Base-by-base conservation (phyloP, 1,140 invertebrate species). In the Contarinia nasturtii region DNA sequence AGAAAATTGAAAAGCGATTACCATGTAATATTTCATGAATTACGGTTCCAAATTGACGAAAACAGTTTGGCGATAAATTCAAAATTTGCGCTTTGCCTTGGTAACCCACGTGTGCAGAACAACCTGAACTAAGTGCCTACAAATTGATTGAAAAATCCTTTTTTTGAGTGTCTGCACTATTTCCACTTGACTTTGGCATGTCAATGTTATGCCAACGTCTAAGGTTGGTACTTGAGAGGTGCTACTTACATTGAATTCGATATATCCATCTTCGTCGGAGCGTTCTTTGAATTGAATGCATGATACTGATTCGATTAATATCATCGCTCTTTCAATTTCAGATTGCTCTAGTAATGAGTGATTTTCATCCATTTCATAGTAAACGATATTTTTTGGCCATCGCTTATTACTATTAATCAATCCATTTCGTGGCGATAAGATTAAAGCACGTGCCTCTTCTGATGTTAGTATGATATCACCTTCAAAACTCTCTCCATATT, bases 21-120 rank as follows among this genome's bases (percentile, higher is more conserved):
- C 27, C 54, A 52, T 82, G 79, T 43, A 80, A 63, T 7, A 82
- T 55, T 56, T 82, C 79, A 49, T 83, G 79, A 8, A 79, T 67
- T 15, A 80, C 66, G 3, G 70, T 72, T 11, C 69, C 71, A 45
- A 48, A 56, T 50, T 15, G 62, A 7, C 63, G 57, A 47, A 63
- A 65, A 3, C 54, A 54, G 0, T 12, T 15, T 43, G 57, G 59
- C 20, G 56, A 36, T 1, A 70, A 49, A 51, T 70, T 69, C 33
- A 70, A 48, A 15, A 60, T 58, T 55, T 73, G 69, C 14, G 54
- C 55, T 1, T 60, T 59, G 12, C 64, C 63, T 51, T 64, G 55
- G 47, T 65, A 70, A 0, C 70, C 71, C 0, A 73, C 62, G 60
- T 60, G 53, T 22, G 66, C 57, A 52, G 66, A 63, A 50, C 70